Evolutionary conservation across 37 sponge, comb jelly and placozoan species (phyloP).

Genomic region (Oscarella lobularis): DNA sequence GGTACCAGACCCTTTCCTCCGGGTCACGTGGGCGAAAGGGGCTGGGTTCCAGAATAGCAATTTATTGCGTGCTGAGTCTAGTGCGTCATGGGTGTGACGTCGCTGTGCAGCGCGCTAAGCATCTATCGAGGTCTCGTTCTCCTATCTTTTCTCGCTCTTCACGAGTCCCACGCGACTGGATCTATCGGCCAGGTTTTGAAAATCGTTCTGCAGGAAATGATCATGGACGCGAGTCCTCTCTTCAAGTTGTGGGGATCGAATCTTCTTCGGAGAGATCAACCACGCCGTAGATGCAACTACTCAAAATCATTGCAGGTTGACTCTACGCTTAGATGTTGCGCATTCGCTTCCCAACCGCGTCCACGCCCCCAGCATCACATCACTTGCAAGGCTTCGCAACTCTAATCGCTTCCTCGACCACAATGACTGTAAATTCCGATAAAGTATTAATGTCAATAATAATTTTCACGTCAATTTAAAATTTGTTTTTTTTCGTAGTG

Average conservation of each 20-base stretch:
- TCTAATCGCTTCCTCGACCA: not conserved
- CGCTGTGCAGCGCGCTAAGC: too few species aligned
- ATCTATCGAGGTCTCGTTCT: too few species aligned
- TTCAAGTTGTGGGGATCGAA: not conserved
- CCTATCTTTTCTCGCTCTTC: too few species aligned
- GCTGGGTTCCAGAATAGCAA: too few species aligned
- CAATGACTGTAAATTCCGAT: not conserved
- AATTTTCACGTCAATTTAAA: not conserved
- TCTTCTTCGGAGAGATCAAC: slow-evolving; percentile 10
- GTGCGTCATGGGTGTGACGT: too few species aligned
- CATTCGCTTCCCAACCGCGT: not conserved
- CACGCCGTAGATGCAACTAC: slow-evolving; percentile 2
- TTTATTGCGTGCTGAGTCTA: too few species aligned
- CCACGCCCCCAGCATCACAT: too few species aligned
- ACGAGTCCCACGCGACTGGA: too few species aligned
- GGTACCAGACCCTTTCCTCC: too few species aligned
- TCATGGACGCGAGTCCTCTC: not conserved
- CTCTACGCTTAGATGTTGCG: not conserved
- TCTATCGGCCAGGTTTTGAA: not conserved
- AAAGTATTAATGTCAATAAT: not conserved
- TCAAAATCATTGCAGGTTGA: not conserved
- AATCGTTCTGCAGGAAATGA: not conserved
- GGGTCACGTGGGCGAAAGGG: too few species aligned
- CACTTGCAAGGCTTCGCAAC: slow-evolving; percentile 1
- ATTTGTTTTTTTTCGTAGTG: not conserved